Base-by-base conservation (phyloP, 2,888 invertebrate genomes). In the Flabesymbios commensalis region DNA sequence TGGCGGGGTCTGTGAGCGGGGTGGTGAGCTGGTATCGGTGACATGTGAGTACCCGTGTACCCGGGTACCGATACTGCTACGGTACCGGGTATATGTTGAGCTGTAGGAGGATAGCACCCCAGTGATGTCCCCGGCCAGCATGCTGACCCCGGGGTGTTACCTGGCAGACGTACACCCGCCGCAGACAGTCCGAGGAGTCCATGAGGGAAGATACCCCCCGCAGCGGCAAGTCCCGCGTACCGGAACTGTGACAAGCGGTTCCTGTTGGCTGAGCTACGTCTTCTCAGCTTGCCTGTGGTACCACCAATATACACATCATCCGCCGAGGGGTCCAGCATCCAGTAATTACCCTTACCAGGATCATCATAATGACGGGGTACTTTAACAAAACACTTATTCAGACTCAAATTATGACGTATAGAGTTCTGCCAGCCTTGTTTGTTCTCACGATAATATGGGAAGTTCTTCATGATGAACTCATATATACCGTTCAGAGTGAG, bases 401-500 rank as follows among this genome's bases (percentile, higher is more conserved):
- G 85, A 74, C 94, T 94, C 17, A 99, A 85, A 82, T 99, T 99
- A 84, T 99, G 98, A 1, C 98, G 86, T 67, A 99, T 99, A 1
- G 96, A 96, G 81, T 99, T 99, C 85, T 99, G 98, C 99, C 99
- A 99, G 29, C 98, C 98, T 79, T 97, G 96, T 75, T 95, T 96
- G 83, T 97, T 97, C 83, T 98, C 94, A 58, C 93, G 88, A 83
- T 99, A 99, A 83, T 97, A 99, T 0, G 98, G 98, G 79, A 97
- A 99, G 83, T 96, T 94, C 72, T 90, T 90, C 93, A 97, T 97
- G 71, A 99, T 99, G 84, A 94, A 99, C 84, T 96, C 95, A 86
- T 98, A 97, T 76, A 98, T 97, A 57, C 96, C 96, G 83, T 95
- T 97, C 2, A 97, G 86, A 0, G 97, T 97, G 24, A 97, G 87